Percentiles rank a stretch among this genome's conserved stretches.
Evolutionary conservation across 2,113 vertebrate species (phyloP).

Genomic region (Pelodiscus sinensis): DNA sequence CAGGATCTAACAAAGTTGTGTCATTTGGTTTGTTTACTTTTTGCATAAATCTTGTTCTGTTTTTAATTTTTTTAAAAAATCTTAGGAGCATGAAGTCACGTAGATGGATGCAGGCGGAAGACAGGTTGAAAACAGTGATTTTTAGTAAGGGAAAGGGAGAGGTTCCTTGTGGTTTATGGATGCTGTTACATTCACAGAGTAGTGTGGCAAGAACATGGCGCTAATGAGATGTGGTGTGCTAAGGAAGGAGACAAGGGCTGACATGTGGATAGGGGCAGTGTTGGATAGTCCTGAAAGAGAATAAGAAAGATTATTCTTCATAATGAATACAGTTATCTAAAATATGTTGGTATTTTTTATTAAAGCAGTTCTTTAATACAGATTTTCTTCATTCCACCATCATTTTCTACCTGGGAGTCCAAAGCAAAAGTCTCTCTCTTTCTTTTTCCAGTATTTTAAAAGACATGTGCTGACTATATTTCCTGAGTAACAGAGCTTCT

Average conservation of each 20-base stretch:
- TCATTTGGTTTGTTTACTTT: conserved; percentile 23
- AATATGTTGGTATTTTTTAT: background rate
- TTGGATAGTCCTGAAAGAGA: background rate
- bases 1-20: conserved; percentile 42
- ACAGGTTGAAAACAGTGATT: background rate
- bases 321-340: background rate
- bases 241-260: background rate
- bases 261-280: background rate
- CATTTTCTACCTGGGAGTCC: background rate
- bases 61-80: conserved; percentile 42
- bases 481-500: background rate
- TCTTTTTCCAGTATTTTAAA: background rate
- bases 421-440: background rate
- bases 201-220: background rate
- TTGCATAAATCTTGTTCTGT: conserved; percentile 31
- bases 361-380: background rate
- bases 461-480: background rate
- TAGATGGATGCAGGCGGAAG: background rate
- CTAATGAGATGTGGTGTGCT: background rate
- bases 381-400: background rate
- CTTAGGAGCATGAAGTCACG: conserved; percentile 50
- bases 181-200: background rate
- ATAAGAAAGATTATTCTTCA: background rate
- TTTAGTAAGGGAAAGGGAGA: background rate
- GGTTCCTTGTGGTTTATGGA: background rate